Percentiles rank a stretch among this genome's conserved stretches.
These are phyloP conservation scores for Drosophila prolongata DNA, from an alignment of 2,888 invertebrate genomes.

Conservation along the genomic window DNA sequence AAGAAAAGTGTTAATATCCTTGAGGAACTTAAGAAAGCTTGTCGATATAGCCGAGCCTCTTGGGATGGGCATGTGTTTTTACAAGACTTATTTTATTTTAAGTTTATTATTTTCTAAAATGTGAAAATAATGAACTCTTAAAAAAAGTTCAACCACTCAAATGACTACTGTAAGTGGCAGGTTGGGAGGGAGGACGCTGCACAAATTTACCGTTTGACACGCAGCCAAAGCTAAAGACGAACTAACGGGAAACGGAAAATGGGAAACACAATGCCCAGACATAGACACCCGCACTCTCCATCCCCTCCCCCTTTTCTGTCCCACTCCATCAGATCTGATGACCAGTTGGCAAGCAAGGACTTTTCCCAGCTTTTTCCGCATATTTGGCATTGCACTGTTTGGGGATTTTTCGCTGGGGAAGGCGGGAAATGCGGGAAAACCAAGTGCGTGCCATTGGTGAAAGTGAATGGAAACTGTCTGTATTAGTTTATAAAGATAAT, in stretches of 20 bases:
- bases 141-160: not conserved
- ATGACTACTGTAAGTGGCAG: constrained; percentile 40
- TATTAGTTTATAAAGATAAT: constrained; percentile 21
- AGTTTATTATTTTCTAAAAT: too few species aligned
- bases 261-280: constrained; percentile 43
- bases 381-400: constrained; percentile 43
- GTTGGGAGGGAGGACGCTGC: constrained; percentile 13
- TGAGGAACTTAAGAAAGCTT: not conserved
- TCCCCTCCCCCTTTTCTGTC: not conserved
- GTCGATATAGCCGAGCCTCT: not conserved
- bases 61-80: not conserved
- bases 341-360: constrained; percentile 30
- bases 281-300: constrained; percentile 17
- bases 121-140: not conserved
- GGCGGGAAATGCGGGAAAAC: not conserved
- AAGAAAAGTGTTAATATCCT: not conserved
- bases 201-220: constrained; percentile 49
- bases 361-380: constrained; percentile 38
- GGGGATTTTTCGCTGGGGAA: not conserved
- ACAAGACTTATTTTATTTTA: too few species aligned
- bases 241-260: constrained; percentile 35
- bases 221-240: constrained; percentile 36
- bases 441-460: constrained; percentile 32
- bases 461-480: constrained; percentile 33
- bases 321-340: constrained; percentile 22